Evolutionary conservation across 1,140 invertebrate genomes (phyloP).

Genomic region (Platyura marginata): DNA sequence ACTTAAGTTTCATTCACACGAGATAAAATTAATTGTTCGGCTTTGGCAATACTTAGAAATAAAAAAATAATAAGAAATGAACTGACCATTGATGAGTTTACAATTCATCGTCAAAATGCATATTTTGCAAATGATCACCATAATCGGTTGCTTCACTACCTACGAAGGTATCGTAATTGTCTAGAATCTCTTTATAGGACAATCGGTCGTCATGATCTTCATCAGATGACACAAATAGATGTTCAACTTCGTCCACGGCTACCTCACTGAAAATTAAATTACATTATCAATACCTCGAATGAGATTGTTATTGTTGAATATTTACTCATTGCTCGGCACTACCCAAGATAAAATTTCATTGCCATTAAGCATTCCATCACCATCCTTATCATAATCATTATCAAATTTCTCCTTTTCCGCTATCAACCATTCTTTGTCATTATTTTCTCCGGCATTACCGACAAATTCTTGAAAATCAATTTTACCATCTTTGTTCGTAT

Average conservation of each 20-base stretch:
- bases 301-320: too few species aligned
- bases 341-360: slow-evolving; percentile 79
- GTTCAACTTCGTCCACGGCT: slow-evolving; percentile 76
- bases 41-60: not conserved
- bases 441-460: slow-evolving; percentile 48
- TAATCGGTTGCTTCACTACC: slow-evolving; percentile 94
- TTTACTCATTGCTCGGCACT: slow-evolving; percentile 79
- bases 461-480: slow-evolving; percentile 72
- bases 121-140: slow-evolving; percentile 70
- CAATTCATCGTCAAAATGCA: slow-evolving; percentile 65
- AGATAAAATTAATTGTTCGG: not conserved
- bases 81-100: slow-evolving; percentile 28
- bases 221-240: slow-evolving; percentile 79
- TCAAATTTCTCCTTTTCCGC: slow-evolving; percentile 84
- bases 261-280: slow-evolving; percentile 40
- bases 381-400: slow-evolving; percentile 68
- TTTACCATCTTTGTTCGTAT: slow-evolving; percentile 62
- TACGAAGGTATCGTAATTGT: slow-evolving; percentile 83
- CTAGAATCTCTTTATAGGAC: slow-evolving; percentile 69
- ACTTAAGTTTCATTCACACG: too few species aligned
- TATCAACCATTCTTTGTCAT: slow-evolving; percentile 65
- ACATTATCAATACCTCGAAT: slow-evolving; percentile 6
- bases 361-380: slow-evolving; percentile 62
- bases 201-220: slow-evolving; percentile 70
- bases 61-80: not conserved